A percentile compares a stretch with the other conserved stretches of the same genome.
phyloP scores from a whole-genome alignment of 2,113 vertebrate genomes.

The Oreotrochilus melanogaster region DNA sequence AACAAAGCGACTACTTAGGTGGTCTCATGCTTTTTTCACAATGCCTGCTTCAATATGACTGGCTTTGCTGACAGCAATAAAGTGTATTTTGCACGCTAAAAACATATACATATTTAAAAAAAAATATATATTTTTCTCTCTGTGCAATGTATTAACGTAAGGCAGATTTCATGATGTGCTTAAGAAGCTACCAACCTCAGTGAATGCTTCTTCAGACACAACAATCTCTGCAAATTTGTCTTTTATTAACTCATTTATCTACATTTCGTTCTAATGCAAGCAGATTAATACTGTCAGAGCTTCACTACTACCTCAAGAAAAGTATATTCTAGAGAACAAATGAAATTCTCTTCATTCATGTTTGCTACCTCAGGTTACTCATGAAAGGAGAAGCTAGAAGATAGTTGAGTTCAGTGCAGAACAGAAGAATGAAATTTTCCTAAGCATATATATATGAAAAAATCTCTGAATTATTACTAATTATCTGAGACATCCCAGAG shows the following conservation, averaged over 20 bases:
- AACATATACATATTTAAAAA: not conserved
- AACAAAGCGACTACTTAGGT: constrained; percentile 48
- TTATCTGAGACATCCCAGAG: not conserved
- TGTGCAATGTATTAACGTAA: not conserved
- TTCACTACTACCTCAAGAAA: not conserved
- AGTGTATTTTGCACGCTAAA: not conserved
- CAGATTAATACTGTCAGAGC: not conserved
- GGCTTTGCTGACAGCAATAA: constrained; percentile 24
- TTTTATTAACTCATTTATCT: not conserved
- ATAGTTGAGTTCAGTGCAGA: not conserved
- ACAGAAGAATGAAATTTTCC: not conserved
- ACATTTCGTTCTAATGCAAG: not conserved
- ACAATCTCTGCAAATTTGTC: not conserved
- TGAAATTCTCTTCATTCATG: not conserved
- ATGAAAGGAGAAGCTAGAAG: not conserved
- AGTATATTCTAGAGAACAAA: not conserved
- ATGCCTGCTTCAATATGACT: constrained; percentile 3
- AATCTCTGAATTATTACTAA: not conserved
- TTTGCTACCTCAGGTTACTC: not conserved
- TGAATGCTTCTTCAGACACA: not conserved
- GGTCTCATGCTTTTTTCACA: constrained; percentile 42
- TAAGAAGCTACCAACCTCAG: not conserved
- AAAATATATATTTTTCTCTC: not conserved
- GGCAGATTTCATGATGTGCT: not conserved
- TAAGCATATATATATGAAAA: not conserved